Evolutionary conservation across 2,888 invertebrate genomes (phyloP), one percentile per base, ranked within the genome.

Genomic region (Campoletis raptor): DNA sequence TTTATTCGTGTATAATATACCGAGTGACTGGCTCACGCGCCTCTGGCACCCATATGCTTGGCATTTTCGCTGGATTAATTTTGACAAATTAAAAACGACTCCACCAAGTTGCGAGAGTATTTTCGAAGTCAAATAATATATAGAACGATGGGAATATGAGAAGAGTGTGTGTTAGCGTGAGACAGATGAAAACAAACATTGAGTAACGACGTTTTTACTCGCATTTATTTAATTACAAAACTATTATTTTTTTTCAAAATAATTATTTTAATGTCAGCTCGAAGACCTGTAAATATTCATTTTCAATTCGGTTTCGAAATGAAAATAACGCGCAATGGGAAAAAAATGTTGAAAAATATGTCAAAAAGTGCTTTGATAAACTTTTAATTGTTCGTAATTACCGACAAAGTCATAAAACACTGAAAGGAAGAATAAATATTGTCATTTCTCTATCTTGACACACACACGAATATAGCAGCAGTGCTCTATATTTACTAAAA

Each of bases 1-100:
- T 36, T 72, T 61, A 2, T 61, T 40, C 6, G 12, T 37, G 52
- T 73, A 57, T 30, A 24, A 54, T 45, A 61, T 52, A 40, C 18
- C 42, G 40, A 76, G 24, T 61, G 74, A 42, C 48, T 48, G 69
- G 40, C 67, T 79, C 57, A 61, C 30, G 61, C 61, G 83, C 30
- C 61, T 76, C 85, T 78, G 82, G 82, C 78, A 42, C 18, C 82
- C 85, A 85, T 76, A 85, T 85, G 85, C 85, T 67, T 24, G 76
- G 76, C 24, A 85, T 80, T 85, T 85, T 83, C 79, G 74, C 64
- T 70, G 83, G 85, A 85, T 85, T 85, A 64, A 85, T 85, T 80
- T 83, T 76, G 83, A 83, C 76, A 85, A 85, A 83, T 83, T 83
- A 80, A 85, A 85, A 85, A 76, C 37, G 57, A 42, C 81, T 54